phyloP scores from a whole-genome alignment of 2,888 invertebrate species.

The Torymus auratus region DNA sequence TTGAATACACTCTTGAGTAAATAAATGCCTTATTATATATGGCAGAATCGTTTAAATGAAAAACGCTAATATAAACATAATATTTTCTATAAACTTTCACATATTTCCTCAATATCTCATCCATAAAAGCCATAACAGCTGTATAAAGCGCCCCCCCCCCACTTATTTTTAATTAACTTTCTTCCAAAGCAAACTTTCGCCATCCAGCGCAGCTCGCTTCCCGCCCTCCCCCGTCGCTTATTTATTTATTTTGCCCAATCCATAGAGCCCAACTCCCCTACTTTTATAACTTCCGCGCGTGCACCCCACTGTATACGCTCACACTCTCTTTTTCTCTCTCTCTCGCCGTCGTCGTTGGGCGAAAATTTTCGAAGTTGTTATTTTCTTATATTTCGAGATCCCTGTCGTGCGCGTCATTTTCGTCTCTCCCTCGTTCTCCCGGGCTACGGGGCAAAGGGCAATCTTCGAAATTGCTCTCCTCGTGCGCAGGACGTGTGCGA shows the following conservation, averaged over 20 bases:
- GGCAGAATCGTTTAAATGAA: no score
- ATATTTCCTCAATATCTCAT: no score
- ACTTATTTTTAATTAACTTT: no score
- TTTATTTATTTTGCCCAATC: neutral
- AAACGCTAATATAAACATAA: no score
- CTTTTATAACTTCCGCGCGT: neutral
- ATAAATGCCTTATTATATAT: no score
- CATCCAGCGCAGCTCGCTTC: neutral
- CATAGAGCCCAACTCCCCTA: neutral
- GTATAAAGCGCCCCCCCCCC: no score
- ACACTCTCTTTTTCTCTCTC: neutral
- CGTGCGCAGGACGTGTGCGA: neutral
- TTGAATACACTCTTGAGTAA: no score
- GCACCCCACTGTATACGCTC: neutral
- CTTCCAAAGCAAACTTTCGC: no score
- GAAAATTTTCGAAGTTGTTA: conserved; percentile 36
- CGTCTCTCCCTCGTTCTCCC: neutral
- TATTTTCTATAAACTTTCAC: no score
- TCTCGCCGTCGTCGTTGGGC: neutral
- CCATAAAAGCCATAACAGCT: no score
- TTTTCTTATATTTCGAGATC: conserved; percentile 37
- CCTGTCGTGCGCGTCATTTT: conserved; percentile 20
- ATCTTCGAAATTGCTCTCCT: conserved; percentile 55
- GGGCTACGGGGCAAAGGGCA: conserved; percentile 44
- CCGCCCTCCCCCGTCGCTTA: neutral